These are phyloP conservation scores for Dasyornis broadbenti DNA, from an alignment of 2,113 vertebrate genomes.

Conservation along the genomic window DNA sequence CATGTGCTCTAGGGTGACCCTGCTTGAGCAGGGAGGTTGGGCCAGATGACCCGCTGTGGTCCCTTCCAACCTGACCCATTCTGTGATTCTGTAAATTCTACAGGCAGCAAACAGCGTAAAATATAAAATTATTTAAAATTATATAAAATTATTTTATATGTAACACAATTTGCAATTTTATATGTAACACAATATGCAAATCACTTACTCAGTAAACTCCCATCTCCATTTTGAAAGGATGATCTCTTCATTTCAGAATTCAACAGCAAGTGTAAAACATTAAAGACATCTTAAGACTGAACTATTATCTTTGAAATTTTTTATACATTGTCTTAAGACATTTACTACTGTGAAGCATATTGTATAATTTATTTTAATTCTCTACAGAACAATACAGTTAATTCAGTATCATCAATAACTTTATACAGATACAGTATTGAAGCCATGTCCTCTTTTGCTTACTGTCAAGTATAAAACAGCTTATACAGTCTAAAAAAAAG, in stretches of 20 bases:
- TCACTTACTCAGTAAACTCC: not conserved
- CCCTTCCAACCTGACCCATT: not conserved
- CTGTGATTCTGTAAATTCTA: not conserved
- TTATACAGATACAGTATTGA: conserved; percentile 66
- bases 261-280: not conserved
- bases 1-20: not conserved
- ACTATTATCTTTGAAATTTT: not conserved
- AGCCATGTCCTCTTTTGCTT: conserved; percentile 56
- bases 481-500: conserved; percentile 66
- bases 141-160: not conserved
- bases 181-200: not conserved
- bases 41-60: not conserved
- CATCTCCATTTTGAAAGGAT: not conserved
- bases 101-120: not conserved
- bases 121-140: not conserved
- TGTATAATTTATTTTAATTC: conserved; percentile 72
- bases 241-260: not conserved
- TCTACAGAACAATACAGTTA: conserved; percentile 71
- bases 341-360: conserved; percentile 60
- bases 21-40: not conserved
- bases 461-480: conserved; percentile 67
- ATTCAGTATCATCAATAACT: conserved; percentile 66
- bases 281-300: not conserved
- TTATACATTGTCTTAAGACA: conserved; percentile 54
- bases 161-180: not conserved